Percentiles rank a stretch among this genome's conserved stretches.
Evolutionary conservation across 2,888 invertebrate genomes (phyloP).

Genomic region (Bedellia somnulentella): DNA sequence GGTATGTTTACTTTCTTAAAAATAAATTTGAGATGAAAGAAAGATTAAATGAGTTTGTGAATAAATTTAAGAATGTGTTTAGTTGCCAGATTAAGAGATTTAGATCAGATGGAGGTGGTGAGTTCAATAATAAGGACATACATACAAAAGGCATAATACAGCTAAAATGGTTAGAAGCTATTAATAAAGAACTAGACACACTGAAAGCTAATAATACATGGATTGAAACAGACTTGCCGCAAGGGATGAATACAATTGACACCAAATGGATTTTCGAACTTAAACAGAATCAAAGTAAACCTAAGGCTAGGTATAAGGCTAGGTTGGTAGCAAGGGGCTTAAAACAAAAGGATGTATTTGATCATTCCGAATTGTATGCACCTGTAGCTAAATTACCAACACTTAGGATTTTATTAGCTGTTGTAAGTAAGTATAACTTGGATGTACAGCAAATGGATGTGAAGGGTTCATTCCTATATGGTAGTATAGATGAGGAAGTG

Average conservation of each 20-base stretch:
- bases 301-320: too few relatives aligned
- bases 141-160: too few relatives aligned
- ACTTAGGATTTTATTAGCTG: neutral
- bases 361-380: neutral
- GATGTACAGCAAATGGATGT: neutral
- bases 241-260: too few relatives aligned
- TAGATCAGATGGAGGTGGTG: constrained; percentile 14
- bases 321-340: too few relatives aligned
- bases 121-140: constrained; percentile 12
- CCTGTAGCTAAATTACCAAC: too few relatives aligned
- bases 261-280: neutral
- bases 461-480: neutral
- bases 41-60: neutral
- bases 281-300: neutral
- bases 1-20: neutral
- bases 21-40: neutral
- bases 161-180: too few relatives aligned
- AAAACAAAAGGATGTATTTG: neutral
- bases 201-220: constrained; percentile 15
- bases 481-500: too few relatives aligned
- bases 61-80: neutral
- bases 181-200: constrained; percentile 2
- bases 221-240: constrained; percentile 15
- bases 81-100: neutral
- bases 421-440: neutral